Evolutionary conservation across 2,797 vertebrate genomes (phyloP), one percentile per base, ranked within the genome.

Genomic region (Melanogrammus aeglefinus): DNA sequence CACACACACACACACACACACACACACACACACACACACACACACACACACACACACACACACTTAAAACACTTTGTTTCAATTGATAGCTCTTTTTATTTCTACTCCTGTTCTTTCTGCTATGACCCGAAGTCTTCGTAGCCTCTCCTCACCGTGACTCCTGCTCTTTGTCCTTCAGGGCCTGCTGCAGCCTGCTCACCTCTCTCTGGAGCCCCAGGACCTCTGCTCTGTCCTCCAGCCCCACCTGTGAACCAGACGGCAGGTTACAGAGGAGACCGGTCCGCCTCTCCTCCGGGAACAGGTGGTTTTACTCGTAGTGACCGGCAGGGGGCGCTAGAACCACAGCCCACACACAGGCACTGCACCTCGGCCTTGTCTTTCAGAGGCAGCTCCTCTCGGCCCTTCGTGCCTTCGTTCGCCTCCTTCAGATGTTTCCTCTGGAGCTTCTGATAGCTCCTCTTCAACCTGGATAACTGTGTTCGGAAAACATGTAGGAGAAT

Each of bases 381-480:
- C 82, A 96, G 90, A 38, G 83, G 83, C 39, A 95, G 92, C 0
- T 91, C 92, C 39, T 91, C 93, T 80, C 89, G 90, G 84, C 84
- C 87, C 77, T 81, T 95, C 35, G 85, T 51, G 78, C 92, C 94
- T 82, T 90, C 90, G 41, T 88, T 92, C 39, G 79, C 82, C 77
- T 95, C 95, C 82, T 94, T 96, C 18, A 93, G 57, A 27, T 96
- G 95, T 85, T 94, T 97, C 82, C 91, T 95, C 89, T 97, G 96
- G 76, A 98, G 94, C 86, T 96, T 99, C 88, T 96, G 95, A 87
- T 99, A 99, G 93, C 94, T 96, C 90, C 93, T 96, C 86, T 96
- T 97, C 86, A 99, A 89, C 87, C 91, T 96, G 74, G 93, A 91
- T 81, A 98, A 89, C 97, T 98, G 88, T 18, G 16, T 51, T 51